Evolutionary conservation across 2,888 invertebrate genomes (phyloP).

Genomic region (Liposcelis brunnea): DNA sequence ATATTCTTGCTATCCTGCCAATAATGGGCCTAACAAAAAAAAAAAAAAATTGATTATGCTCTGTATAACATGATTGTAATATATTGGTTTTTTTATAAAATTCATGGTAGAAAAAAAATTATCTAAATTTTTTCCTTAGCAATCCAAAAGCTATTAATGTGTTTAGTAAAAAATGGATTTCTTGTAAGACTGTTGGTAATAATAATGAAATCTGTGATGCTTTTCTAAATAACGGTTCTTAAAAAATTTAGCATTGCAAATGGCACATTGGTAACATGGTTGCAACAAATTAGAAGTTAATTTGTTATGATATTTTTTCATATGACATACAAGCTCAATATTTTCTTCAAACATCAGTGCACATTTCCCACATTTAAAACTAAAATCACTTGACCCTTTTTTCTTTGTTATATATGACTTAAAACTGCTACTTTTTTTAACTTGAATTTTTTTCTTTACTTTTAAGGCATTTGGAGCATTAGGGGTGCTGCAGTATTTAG

Average conservation of each 20-base stretch:
- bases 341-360: background rate
- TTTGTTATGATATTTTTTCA: conserved; percentile 3
- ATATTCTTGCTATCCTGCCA: background rate
- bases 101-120: background rate
- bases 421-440: background rate
- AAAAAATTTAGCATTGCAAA: conserved; percentile 2
- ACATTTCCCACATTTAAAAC: conserved; percentile 7
- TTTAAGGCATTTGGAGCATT: too few species aligned
- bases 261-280: conserved; percentile 4
- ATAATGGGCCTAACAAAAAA: background rate
- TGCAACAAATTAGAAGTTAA: conserved; percentile 4
- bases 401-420: background rate
- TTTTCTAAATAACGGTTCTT: conserved; percentile 3
- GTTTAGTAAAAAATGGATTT: background rate
- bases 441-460: too few species aligned
- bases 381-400: too few species aligned
- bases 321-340: background rate
- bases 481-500: background rate
- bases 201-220: background rate
- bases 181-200: too few species aligned
- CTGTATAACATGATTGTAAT: background rate
- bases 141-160: background rate
- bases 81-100: background rate
- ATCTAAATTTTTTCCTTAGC: background rate
- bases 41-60: background rate